Base-by-base conservation (phyloP, 2,797 vertebrate genomes). In the Odontamblyopus rebecca region DNA sequence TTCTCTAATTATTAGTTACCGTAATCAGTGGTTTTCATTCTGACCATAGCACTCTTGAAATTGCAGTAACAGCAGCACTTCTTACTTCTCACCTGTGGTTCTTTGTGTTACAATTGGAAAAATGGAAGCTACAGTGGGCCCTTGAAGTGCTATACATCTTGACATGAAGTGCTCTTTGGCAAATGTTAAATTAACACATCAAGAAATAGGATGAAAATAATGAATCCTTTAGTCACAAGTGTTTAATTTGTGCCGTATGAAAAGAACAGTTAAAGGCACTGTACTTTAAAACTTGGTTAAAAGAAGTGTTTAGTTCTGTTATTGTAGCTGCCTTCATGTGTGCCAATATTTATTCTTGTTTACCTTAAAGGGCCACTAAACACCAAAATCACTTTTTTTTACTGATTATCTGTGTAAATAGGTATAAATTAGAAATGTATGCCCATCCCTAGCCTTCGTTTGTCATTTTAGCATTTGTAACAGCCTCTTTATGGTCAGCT, bases 101-200 rank as follows among this genome's bases (percentile, higher is more conserved):
- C 53, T n/a, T 54, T 35, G 11, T 18, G 54, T 35, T 69, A 38
- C 61, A 76, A 67, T 66, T 75, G 71, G 70, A 26, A 69, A 62
- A 73, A 70, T 16, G n/a, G 66, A 54, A 15, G 19, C 61, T 35
- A 50, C 50, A 67, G 69, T 74, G 72, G 75, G 74, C 66, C 57
- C 69, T 0, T 16, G 3, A 57, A 66, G 74, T 54, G 65, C 75
- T 67, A 48, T 15, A 59, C 71, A 54, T 71, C 74, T 82, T 59
- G 68, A 80, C 67, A 65, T 79, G 26, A 68, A 82, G 69, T 69
- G 78, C 75, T 88, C 61, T 32, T 75, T 84, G 80, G 13, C 4
- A 50, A 74, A 87, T 16, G 71, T 77, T 60, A 85, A 86, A 86
- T 88, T 83, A 86, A 82, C 74, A 76, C 84, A 88, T 90, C 73